These are phyloP conservation scores for Scaptodrosophila lebanonensis DNA, from an alignment of 1,140 invertebrate genomes.

Conservation along the genomic window DNA sequence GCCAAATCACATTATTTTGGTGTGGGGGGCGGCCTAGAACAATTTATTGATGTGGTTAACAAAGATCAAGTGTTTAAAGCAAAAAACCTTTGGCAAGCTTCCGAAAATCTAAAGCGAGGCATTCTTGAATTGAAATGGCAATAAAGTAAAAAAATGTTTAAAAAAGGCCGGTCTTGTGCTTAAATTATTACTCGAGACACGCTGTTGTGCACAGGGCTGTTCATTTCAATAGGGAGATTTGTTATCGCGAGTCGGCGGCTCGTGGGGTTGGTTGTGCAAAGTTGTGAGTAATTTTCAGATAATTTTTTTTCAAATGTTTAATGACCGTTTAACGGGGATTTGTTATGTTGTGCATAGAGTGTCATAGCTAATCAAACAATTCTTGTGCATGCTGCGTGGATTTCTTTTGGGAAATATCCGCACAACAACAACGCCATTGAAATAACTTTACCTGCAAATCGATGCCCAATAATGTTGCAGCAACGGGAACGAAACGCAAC, in stretches of 20 bases:
- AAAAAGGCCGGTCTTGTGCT: not conserved
- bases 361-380: slow-evolving; percentile 26
- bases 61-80: slow-evolving; percentile 79
- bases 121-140: slow-evolving; percentile 79
- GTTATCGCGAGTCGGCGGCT: too few relatives aligned
- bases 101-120: slow-evolving; percentile 80
- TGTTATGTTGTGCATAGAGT: not conserved
- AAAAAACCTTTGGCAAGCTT: slow-evolving; percentile 80
- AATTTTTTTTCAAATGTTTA: slow-evolving; percentile 1
- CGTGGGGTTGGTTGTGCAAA: too few relatives aligned
- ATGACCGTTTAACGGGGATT: too few relatives aligned
- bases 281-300: slow-evolving; percentile 22
- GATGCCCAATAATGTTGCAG: slow-evolving; percentile 21
- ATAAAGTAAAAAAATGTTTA: slow-evolving; percentile 19
- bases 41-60: slow-evolving; percentile 83
- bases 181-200: slow-evolving; percentile 5
- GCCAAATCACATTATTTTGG: slow-evolving; percentile 94
- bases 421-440: not conserved
- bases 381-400: slow-evolving; percentile 46
- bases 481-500: slow-evolving; percentile 23
- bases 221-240: too few relatives aligned
- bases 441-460: slow-evolving; percentile 9
- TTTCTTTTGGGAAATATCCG: not conserved
- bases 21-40: slow-evolving; percentile 87
- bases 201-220: slow-evolving; percentile 11